Base-by-base conservation (phyloP, 1,140 invertebrate genomes). In the Bombus impatiens region DNA sequence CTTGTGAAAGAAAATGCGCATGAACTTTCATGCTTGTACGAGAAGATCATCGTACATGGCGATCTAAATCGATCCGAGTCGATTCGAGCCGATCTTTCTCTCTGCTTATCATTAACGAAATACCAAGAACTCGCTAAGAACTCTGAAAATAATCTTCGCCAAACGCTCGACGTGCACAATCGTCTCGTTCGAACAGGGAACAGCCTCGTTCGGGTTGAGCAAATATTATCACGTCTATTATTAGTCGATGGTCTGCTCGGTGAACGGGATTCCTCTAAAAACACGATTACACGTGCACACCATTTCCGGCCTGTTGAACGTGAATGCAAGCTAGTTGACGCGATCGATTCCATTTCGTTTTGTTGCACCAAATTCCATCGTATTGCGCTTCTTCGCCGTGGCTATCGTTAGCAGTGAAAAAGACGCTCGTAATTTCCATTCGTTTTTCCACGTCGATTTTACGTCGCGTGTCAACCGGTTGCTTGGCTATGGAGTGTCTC, bases 141-240 rank as follows among this genome's bases (percentile, higher is more conserved):
- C 53, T 25, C 82, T 79, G 44, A 84, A 72, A 84, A 84, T 84
- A 81, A 81, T 81, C 57, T 32, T 76, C 0, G 65, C 35, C 47
- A 40, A 81, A 67, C 25, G 44, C 62, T 47, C 18, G 78, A 35
- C 32, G 22, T 62, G 37, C 28, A 44, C 57, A 42, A 72, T 67
- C 77, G 57, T 25, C 35, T 53, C 10, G 75, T 59, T 59, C 22
- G 53, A 18, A 13, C 32, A 77, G 35, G 22, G 32, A 74, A 59
- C 84, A 74, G 40, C 70, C 32, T 32, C 37, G 47, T 57, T 42
- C 32, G 40, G 25, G 42, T 37, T 32, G 62, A 57, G 84, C 84
- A 82, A 86, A 86, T 86, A 86, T 86, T 86, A 86, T 81, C 84
- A 32, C 78, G 44, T 81, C 84, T 86, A 86, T 86, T 86, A 86